These are phyloP conservation scores for Calliopsis andreniformis DNA, from an alignment of 1,140 invertebrate species.

Conservation along the genomic window DNA sequence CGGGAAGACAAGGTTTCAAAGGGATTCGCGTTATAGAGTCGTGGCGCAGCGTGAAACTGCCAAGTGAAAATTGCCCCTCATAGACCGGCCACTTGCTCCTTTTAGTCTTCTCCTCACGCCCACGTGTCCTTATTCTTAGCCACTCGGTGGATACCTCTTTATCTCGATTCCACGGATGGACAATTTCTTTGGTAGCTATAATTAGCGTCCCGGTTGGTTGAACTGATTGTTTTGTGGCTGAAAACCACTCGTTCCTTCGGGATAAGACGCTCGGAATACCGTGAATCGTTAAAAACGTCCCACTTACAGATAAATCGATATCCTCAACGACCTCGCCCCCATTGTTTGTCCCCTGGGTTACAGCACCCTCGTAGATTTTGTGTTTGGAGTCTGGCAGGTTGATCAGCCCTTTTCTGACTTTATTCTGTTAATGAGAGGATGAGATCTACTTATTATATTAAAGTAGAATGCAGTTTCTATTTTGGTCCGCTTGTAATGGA, in stretches of 20 bases:
- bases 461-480: too few species aligned
- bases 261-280: conserved; percentile 11
- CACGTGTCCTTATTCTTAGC: background rate
- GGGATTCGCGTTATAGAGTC: background rate
- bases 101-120: background rate
- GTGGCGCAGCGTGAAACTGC: conserved; percentile 11
- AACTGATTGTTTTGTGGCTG: too few species aligned
- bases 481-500: too few species aligned
- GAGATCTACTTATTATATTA: too few species aligned
- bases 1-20: conserved; percentile 12
- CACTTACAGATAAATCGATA: conserved; percentile 6
- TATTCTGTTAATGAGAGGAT: too few species aligned
- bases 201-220: too few species aligned
- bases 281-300: conserved; percentile 12
- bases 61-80: conserved; percentile 20
- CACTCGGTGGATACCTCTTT: conserved; percentile 2
- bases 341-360: background rate
- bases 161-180: background rate
- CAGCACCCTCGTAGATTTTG: background rate
- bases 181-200: too few species aligned
- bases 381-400: too few species aligned
- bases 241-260: background rate
- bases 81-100: background rate
- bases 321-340: background rate
- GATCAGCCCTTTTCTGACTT: too few species aligned